Evolutionary conservation across 1,140 invertebrate species (phyloP), one percentile per base, ranked within the genome.

Genomic region (Prorops nasuta): DNA sequence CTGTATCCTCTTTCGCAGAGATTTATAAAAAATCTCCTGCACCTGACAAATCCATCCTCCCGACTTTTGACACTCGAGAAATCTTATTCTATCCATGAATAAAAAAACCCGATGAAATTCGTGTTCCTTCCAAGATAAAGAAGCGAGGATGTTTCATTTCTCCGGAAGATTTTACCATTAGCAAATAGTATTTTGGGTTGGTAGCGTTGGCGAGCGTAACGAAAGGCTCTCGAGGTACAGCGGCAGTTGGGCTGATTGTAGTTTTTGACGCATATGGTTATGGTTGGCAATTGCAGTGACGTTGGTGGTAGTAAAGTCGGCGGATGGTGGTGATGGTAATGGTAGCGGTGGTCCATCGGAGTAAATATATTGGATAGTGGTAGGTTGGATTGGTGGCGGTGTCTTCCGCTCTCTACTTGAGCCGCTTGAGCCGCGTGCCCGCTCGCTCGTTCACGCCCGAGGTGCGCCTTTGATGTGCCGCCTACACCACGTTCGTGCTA

Each of bases 401-500:
- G 66, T 73, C 69, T 71, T 72, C 67, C 70, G 64, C 67, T 72
- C 70, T 71, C 70, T 71, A 71, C 70, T 72, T 71, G 67, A 67
- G 67, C 24, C 4, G 24, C 10, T n/a, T n/a, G n/a, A 10, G 24
- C 71, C 69, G 71, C 67, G 71, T 72, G 69, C 65, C 71, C 69
- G 68, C 66, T 69, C 67, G 68, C 71, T 73, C 69, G 67, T 72
- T 72, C 71, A 73, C 71, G 71, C 71, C 71, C 68, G 71, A 72
- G 68, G 71, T 72, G 71, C 61, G 67, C 68, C 69, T 72, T 71
- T 73, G 71, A 72, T 73, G 67, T 71, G 69, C 71, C 71, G 71
- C 69, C 69, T 72, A 73, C 67, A 65, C 63, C 61, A 56, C 56
- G 48, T 73, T 73, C 71, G 60, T 60, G 68, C 69, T 72, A 73